A percentile compares a stretch with the other conserved stretches of the same genome.
phyloP scores from a whole-genome alignment of 2,888 invertebrate species.

The Chloroclysta siterata region DNA sequence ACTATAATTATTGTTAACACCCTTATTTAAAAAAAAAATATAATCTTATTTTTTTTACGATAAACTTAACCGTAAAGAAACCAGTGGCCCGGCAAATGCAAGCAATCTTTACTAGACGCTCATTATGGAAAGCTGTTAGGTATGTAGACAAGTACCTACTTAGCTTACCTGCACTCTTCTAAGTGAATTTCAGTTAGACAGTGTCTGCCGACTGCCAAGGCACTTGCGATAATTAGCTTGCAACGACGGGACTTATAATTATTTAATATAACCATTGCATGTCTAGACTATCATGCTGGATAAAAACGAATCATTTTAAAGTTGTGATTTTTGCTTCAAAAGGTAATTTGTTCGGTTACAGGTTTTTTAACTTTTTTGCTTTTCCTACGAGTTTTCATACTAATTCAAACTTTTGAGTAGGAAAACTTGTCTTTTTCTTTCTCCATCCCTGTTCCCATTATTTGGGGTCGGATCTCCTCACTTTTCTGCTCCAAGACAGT shows the following conservation, averaged over 20 bases:
- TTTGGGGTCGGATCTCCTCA: too few species aligned
- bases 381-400: too few species aligned
- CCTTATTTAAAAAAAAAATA: too few species aligned
- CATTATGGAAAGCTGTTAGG: conserved; percentile 7
- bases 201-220: conserved; percentile 8
- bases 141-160: not conserved
- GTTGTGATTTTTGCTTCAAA: not conserved
- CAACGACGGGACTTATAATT: conserved; percentile 13
- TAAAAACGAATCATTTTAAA: not conserved
- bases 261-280: not conserved
- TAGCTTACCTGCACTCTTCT: conserved; percentile 16
- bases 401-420: too few species aligned
- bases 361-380: not conserved
- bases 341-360: not conserved
- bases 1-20: too few species aligned
- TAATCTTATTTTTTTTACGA: too few species aligned
- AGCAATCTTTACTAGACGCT: not conserved
- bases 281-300: conserved; percentile 23
- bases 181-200: conserved; percentile 26
- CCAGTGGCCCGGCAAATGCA: not conserved
- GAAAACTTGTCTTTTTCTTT: too few species aligned
- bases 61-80: not conserved
- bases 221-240: conserved; percentile 28
- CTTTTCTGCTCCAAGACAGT: too few species aligned
- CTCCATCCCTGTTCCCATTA: too few species aligned